phyloP scores from a whole-genome alignment of 1,140 invertebrate genomes.

The Conopomorpha cramerella region DNA sequence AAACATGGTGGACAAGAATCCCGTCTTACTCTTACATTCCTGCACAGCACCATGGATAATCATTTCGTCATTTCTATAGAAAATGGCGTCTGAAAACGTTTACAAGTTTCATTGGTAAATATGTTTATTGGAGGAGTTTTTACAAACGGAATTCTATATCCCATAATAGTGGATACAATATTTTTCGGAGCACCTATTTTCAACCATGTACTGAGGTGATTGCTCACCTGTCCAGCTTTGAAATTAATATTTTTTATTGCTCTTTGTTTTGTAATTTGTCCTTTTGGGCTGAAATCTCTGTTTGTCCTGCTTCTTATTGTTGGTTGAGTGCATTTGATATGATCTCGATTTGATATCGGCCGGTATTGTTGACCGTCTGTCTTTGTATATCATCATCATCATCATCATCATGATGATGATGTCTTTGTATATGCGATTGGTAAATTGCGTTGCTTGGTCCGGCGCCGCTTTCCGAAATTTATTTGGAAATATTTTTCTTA shows the following conservation, averaged over 20 bases:
- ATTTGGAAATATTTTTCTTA: not conserved
- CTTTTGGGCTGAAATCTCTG: not conserved
- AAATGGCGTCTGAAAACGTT: not conserved
- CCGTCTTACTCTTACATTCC: not conserved
- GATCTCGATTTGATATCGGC: not conserved
- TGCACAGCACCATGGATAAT: not conserved
- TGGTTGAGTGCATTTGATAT: not conserved
- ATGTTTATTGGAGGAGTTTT: not conserved
- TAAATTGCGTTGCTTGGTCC: too few species aligned
- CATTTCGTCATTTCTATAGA: conserved; percentile 1
- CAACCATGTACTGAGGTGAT: not conserved
- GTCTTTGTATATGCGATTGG: too few species aligned
- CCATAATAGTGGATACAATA: conserved; percentile 2
- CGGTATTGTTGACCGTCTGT: not conserved
- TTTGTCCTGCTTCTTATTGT: too few species aligned
- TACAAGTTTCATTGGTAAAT: not conserved
- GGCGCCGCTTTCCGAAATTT: too few species aligned
- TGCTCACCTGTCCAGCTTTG: conserved; percentile 1
- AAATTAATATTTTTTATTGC: not conserved
- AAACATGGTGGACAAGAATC: conserved; percentile 16
- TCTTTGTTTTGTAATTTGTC: not conserved
- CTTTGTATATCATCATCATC: too few species aligned
- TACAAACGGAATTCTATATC: conserved; percentile 6
- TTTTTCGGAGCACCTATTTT: not conserved
- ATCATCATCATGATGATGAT: too few species aligned